Base-by-base conservation (phyloP, 2,113 vertebrate species). In the Oreochromis spilurus region DNA sequence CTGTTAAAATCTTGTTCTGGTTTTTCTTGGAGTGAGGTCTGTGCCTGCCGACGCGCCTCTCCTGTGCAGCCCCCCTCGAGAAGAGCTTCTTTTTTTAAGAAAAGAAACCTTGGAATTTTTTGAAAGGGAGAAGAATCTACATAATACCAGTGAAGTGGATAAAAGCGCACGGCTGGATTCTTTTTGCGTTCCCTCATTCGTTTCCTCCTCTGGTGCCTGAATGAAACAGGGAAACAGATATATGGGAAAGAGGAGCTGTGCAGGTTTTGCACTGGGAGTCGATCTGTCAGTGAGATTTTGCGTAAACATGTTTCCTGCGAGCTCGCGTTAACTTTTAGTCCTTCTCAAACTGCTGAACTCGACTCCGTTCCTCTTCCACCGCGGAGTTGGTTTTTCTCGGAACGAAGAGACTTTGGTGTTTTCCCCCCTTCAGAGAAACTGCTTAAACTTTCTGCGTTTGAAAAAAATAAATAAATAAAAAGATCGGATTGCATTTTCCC, bases 1-100 rank as follows among this genome's bases (percentile, higher is more conserved):
- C 96, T 95, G 95, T 96, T 95, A 95, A 96, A 96, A 96, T 95
- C 94, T 96, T 96, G 95, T 96, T 96, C 94, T 92, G 92, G 91
- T 96, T 96, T 95, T 95, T 95, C 93, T 95, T 93, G 93, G 95
- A 97, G 95, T 96, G 94, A 96, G 95, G 94, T 96, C 94, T 94
- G 91, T 93, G 93, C 95, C 94, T 94, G 96, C 92, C 92, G 95
- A 95, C 95, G 94, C 93, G 86, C 93, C 94, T 96, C 94, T 95
- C 92, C 92, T 89, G 93, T 93, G 93, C 91, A 94, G 93, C 93
- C 94, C 92, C 92, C 93, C 81, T 89, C 75, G 89, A 88, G 87
- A 91, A 88, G 88, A 93, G 93, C 91, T 91, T 62, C 58, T 93
- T 89, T 93, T 86, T 79, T 79, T 3, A 70, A 58, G 91, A 91